Evolutionary conservation across 2,888 invertebrate genomes (phyloP), one percentile per base, ranked within the genome.

Genomic region (Exephanes ischioxanthus): DNA sequence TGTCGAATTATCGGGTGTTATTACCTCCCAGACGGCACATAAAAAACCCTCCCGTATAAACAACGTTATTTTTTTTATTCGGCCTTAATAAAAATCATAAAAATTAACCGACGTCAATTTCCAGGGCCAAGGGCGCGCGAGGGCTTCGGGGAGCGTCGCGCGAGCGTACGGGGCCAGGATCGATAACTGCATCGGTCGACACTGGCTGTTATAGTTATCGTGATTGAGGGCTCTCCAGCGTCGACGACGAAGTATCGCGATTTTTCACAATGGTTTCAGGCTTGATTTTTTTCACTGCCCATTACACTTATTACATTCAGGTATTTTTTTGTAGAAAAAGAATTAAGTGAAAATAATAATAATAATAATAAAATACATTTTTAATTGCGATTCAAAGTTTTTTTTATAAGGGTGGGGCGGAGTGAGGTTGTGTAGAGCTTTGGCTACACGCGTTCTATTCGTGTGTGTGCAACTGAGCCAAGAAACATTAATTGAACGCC

Each of bases 51-150:
- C n/a, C 9, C 19, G 66, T 66, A 33, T 70, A 51, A 70, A 19
- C 58, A 30, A 22, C 55, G 30, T 45, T 45, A 11, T 3, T 45
- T 45, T 45, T 45, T 45, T 55, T n/a, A n/a, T 55, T 55, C 9
- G 51, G 45, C 66, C 53, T 33, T 41, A 45, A 45, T 3, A 30
- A 30, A 61, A 30, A 61, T 3, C 0, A 16, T 14, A 37, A 51
- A 41, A 70, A 80, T 71, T 53, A 83, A 45, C 41, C 51, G 33
- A 33, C 66, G 33, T 75, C 14, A 80, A 55, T 63, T 80, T 67
- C 63, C 82, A 77, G 80, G 82, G 78, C 84, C 83, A 87, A 85
- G 85, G 84, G 85, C 79, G 68, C 37, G 79, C 70, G 51, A 66
- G 75, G 67, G 83, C 75, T 79, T 68, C 48, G 48, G 61, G 81